phyloP scores from a whole-genome alignment of 2,888 invertebrate species.

The Drosophila melanosoma region DNA sequence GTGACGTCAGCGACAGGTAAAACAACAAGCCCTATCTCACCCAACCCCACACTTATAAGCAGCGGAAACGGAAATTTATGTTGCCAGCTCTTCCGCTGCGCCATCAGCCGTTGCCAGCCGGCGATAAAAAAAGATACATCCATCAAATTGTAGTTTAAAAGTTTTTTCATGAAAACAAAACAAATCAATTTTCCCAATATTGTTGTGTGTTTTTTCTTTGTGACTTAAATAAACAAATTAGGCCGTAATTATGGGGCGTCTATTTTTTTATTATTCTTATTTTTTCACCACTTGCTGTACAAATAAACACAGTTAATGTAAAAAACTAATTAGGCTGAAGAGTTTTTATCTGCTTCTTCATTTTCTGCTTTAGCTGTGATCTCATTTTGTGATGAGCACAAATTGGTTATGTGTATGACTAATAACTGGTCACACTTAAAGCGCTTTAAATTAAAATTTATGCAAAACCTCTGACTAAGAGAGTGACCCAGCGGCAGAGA shows the following conservation, averaged over 20 bases:
- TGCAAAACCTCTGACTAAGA: conserved; percentile 57
- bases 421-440: conserved; percentile 51
- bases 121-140: conserved; percentile 48
- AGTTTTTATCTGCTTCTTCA: conserved; percentile 22
- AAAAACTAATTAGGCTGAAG: conserved; percentile 69
- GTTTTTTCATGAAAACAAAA: conserved; percentile 39
- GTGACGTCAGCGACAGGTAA: conserved; percentile 57
- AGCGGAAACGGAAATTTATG: conserved; percentile 79
- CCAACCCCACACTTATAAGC: conserved; percentile 23
- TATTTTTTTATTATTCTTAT: conserved; percentile 58
- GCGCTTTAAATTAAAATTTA: conserved; percentile 60
- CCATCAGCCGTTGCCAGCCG: conserved; percentile 55
- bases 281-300: conserved; percentile 54
- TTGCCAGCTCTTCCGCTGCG: conserved; percentile 48
- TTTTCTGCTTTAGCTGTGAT: conserved; percentile 53
- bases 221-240: conserved; percentile 70
- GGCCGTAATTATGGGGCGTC: conserved; percentile 63
- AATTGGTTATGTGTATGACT: conserved; percentile 68
- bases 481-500: not conserved
- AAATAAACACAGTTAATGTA: conserved; percentile 76
- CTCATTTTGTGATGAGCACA: conserved; percentile 63
- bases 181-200: conserved; percentile 38
- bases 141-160: conserved; percentile 57
- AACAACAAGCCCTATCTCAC: conserved; percentile 46
- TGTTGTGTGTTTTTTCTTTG: conserved; percentile 43